These are phyloP conservation scores for Drosophila parabipectinata DNA, from an alignment of 1,140 invertebrate species.

Conservation along the genomic window DNA sequence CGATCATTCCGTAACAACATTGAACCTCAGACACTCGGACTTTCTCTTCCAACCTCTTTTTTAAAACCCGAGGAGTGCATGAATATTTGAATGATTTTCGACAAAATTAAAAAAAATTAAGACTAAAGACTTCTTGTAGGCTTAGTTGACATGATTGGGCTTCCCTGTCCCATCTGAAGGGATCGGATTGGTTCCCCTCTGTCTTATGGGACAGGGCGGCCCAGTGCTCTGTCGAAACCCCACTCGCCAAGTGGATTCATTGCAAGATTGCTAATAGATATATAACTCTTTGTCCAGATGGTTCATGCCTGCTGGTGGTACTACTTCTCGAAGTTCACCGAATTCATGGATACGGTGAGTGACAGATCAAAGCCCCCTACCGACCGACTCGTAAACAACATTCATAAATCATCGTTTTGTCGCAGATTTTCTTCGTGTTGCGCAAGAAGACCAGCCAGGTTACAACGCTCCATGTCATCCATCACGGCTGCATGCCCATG, in stretches of 20 bases:
- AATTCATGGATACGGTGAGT: constrained; percentile 98
- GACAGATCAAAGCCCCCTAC: not conserved
- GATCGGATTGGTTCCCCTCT: not conserved
- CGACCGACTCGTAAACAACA: constrained; percentile 10
- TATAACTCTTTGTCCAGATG: constrained; percentile 87
- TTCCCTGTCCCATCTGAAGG: constrained; percentile 8
- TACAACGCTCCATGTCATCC: constrained; percentile 96
- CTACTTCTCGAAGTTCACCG: constrained; percentile 97
- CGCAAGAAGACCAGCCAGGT: constrained; percentile 97
- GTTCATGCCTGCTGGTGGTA: constrained; percentile 98
- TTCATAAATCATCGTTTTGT: constrained; percentile 40
- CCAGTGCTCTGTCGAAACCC: constrained; percentile 9
- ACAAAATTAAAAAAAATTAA: constrained; percentile 45
- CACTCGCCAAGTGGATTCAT: not conserved
- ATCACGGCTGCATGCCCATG: constrained; percentile 98
- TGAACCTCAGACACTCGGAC: constrained; percentile 15
- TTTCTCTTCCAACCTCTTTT: constrained; percentile 1
- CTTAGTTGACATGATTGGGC: constrained; percentile 2
- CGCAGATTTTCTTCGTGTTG: constrained; percentile 96
- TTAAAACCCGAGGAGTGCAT: constrained; percentile 48
- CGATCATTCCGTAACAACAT: constrained; percentile 7
- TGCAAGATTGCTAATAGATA: constrained; percentile 31
- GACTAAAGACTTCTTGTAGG: constrained; percentile 24
- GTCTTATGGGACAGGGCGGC: not conserved
- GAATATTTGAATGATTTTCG: constrained; percentile 47